Conservation (phyloP, 2,113 vertebrate species). For the Cnemophilus loriae region DNA sequence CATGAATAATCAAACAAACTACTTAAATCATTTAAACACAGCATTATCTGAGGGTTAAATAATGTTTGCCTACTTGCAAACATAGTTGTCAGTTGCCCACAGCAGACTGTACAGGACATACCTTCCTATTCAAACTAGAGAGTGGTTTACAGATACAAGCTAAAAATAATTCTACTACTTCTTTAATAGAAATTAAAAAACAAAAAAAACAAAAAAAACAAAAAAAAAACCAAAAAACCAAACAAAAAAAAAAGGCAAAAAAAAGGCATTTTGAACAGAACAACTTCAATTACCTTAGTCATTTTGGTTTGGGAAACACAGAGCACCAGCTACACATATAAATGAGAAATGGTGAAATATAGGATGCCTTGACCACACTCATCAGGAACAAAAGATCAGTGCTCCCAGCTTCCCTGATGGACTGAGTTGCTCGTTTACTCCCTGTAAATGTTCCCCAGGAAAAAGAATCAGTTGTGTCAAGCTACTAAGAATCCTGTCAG, state of each 20-base stretch:
- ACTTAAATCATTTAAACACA: background rate
- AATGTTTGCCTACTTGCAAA: background rate
- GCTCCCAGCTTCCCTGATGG: background rate
- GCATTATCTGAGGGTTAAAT: background rate
- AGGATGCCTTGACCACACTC: background rate
- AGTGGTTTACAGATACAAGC: background rate
- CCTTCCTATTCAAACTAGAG: background rate
- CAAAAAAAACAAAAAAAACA: no score
- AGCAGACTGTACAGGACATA: background rate
- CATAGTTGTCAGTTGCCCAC: background rate
- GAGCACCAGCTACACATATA: background rate
- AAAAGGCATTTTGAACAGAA: background rate
- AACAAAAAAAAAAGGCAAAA: no score
- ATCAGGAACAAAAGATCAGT: background rate
- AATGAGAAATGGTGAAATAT: background rate
- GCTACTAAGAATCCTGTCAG: background rate
- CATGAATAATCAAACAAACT: constrained; percentile 19
- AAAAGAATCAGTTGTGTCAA: background rate
- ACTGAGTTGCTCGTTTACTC: background rate
- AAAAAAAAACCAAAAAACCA: no score
- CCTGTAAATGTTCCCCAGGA: background rate
- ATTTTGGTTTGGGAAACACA: background rate
- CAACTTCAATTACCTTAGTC: background rate
- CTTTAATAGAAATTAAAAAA: background rate
- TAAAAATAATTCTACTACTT: background rate